A percentile compares a stretch with the other conserved stretches of the same genome.
phyloP scores from a whole-genome alignment of 2,113 vertebrate genomes.

The Stigmatopora argus region DNA sequence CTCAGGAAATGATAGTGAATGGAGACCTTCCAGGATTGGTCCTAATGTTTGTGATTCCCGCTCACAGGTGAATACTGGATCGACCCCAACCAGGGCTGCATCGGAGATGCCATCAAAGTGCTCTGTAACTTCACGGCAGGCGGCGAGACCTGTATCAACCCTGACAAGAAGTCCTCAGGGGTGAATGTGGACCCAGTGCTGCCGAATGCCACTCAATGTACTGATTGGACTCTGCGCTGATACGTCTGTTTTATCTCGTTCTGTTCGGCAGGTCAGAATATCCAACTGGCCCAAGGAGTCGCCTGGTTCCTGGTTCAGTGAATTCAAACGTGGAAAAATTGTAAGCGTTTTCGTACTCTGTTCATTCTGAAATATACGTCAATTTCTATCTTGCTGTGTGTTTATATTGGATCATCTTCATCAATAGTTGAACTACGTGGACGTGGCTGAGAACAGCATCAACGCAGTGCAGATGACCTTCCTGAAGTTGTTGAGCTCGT shows the following conservation, averaged over 20 bases:
- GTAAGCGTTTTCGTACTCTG: slow-evolving; percentile 70
- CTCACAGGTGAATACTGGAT: slow-evolving; percentile 91
- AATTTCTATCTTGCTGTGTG: too few relatives aligned
- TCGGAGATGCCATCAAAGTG: slow-evolving; percentile 91
- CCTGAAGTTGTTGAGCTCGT: slow-evolving; percentile 92
- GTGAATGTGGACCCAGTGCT: slow-evolving; percentile 65
- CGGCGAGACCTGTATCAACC: slow-evolving; percentile 93
- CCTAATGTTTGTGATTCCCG: not conserved
- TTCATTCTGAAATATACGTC: not conserved
- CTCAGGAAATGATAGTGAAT: not conserved
- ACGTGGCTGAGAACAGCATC: slow-evolving; percentile 80
- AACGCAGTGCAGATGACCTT: slow-evolving; percentile 96
- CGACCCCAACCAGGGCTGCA: slow-evolving; percentile 97
- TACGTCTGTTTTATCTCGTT: not conserved
- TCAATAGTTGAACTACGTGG: slow-evolving; percentile 85
- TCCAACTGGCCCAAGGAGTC: slow-evolving; percentile 96
- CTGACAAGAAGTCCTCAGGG: slow-evolving; percentile 91
- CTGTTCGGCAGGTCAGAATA: slow-evolving; percentile 79
- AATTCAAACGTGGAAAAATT: slow-evolving; percentile 97
- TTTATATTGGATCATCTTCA: too few relatives aligned
- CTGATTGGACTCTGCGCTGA: too few relatives aligned
- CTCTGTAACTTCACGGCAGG: slow-evolving; percentile 96
- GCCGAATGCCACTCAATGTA: too few relatives aligned
- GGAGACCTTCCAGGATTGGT: not conserved
- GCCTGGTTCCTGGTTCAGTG: slow-evolving; percentile 95